Evolutionary conservation across 2,797 vertebrate species (phyloP), one percentile per base, ranked within the genome.

Genomic region (Eutrigla gurnardus): DNA sequence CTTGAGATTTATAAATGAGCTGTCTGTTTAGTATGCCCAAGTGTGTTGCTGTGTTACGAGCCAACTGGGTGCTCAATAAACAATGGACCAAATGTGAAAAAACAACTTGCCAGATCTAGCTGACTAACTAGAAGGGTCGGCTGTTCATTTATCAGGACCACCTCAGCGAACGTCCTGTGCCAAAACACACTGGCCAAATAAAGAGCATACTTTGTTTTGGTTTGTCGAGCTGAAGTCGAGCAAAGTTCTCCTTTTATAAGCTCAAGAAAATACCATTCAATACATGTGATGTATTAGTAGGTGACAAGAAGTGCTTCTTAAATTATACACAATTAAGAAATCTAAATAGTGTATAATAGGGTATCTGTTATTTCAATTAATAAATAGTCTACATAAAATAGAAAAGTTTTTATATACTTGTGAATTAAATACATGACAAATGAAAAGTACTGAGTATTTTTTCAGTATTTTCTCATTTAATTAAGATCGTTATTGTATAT

Each of bases 1-100:
- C 55, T 45, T 33, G 36, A 63, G 32, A 43, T 60, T 40, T 7
- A 50, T 40, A 39, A 46, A 66, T 37, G 8, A 5, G 1, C 14
- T 37, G 11, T 39, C 37, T 35, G n/a, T 50, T 66, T 68, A 68
- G 54, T 25, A 11, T 60, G 60, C 42, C 40, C 50, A 25, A 54
- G 25, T 10, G n/a, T 65, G 17, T 45, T 70, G 32, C 43, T 10
- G 17, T 7, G 1, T 50, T 33, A n/a, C 5, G 10, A 32, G 45
- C 10, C 14, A 53, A 46, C 25, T 3, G 15, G 6, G 8, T 65
- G 55, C 15, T 49, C 13, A 65, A 25, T 7, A 65, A 37, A 37
- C 49, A 37, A 42, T 3, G 3, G 40, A 52, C 9, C 15, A 58
- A 73, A 68, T 52, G 3, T 7, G n/a, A 36, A 62, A 33, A 45